Base-by-base conservation (phyloP, 2,888 invertebrate species). In the Antheraea yamamai region DNA sequence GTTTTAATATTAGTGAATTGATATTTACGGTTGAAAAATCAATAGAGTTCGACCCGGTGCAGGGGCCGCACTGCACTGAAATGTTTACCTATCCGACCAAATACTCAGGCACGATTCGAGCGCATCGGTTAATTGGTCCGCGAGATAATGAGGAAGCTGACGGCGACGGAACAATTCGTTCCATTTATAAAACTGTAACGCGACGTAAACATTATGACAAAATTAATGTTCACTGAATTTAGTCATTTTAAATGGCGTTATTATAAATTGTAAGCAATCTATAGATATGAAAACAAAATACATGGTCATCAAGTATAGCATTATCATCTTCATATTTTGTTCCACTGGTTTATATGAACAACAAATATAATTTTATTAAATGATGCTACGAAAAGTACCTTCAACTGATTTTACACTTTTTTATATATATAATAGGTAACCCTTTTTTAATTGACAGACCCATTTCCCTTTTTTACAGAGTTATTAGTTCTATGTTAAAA, bases 121-220 rank as follows among this genome's bases (percentile, higher is more conserved):
- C 78, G 81, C 77, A 81, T 75, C 84, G 80, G 84, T 88, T 94
- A 95, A 95, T 94, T 95, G 94, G 90, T 82, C 80, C 84, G 88
- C 89, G 81, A 81, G 84, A 87, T 95, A 95, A 95, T 95, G 95
- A 95, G 95, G 95, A 95, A 89, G 91, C 93, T 89, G 91, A 90
- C 93, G 87, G 85, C 88, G 87, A 91, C 94, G 94, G 95, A 94
- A 94, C 94, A 90, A 91, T 92, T 93, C 91, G 87, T 89, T 90
- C 86, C 84, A 89, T 92, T 93, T 91, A 89, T 87, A 88, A 86
- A 91, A 88, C 92, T 92, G 91, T 92, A 91, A 90, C 82, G 83
- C 87, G 80, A 85, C 85, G 89, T 91, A 90, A 92, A 93, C 86
- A 93, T 89, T 88, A 86, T 88, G 84, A 88, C 89, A 89, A 74